A percentile compares a stretch with the other conserved stretches of the same genome.
Conservation (phyloP, 2,888 invertebrate species). For the Belgica antarctica region DNA sequence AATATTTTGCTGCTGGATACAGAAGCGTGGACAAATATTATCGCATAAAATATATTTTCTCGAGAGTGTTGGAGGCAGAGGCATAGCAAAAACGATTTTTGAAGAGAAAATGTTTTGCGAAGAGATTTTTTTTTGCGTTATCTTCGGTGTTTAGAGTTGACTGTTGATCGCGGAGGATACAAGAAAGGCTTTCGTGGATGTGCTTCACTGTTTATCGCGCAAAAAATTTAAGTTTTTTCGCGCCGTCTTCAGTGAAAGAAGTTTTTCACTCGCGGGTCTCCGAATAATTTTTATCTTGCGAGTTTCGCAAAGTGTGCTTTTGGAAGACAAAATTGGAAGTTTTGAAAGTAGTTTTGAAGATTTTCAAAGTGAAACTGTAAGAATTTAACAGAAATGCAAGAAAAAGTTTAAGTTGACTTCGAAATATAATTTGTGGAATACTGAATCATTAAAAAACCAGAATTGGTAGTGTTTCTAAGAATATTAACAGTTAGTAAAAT, state of each 20-base stretch:
- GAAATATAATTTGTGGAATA: neutral
- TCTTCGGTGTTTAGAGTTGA: neutral
- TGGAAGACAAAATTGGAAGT: neutral
- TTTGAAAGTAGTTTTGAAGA: neutral
- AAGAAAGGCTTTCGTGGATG: neutral
- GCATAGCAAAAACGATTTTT: slow-evolving; percentile 1
- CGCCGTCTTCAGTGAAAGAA: neutral
- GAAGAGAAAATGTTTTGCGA: slow-evolving; percentile 15
- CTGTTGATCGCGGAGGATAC: slow-evolving; percentile 19
- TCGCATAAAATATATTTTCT: neutral
- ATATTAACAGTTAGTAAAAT: too few relatives aligned
- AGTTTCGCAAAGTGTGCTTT: neutral
- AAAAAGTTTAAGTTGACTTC: too few relatives aligned
- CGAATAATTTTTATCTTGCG: neutral
- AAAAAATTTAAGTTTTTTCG: slow-evolving; percentile 13
- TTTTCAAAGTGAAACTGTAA: neutral
- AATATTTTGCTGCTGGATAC: neutral
- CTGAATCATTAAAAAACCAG: neutral
- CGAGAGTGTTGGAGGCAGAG: neutral
- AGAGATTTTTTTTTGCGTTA: slow-evolving; percentile 15
- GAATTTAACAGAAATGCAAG: too few relatives aligned
- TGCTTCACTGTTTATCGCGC: neutral
- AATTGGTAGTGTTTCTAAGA: too few relatives aligned
- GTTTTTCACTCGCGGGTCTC: slow-evolving; percentile 5
- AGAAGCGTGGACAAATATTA: slow-evolving; percentile 4